phyloP scores from a whole-genome alignment of 2,888 invertebrate genomes.

The Ophion ellenae region DNA sequence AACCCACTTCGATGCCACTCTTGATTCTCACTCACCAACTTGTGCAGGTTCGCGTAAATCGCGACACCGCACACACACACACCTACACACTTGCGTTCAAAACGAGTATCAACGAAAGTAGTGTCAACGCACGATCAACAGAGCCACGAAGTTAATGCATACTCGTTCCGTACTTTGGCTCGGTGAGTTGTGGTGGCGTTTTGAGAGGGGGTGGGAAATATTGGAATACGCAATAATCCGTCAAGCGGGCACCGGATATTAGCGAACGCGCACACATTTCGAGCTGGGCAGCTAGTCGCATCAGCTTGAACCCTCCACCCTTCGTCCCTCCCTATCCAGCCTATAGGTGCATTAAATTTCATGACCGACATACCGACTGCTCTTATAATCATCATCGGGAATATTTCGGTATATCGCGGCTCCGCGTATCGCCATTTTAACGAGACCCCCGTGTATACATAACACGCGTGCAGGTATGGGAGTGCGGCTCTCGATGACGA shows the following conservation, averaged over 20 bases:
- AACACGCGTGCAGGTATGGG: background rate
- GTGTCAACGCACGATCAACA: conserved; percentile 5
- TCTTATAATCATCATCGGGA: conserved; percentile 62
- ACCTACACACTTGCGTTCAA: background rate
- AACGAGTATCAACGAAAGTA: conserved; percentile 13
- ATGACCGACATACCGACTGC: conserved; percentile 64
- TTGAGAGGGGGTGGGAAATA: background rate
- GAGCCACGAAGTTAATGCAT: conserved; percentile 26
- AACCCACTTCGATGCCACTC: background rate
- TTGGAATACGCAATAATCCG: conserved; percentile 45
- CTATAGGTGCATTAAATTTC: conserved; percentile 63
- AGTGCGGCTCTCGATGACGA: conserved; percentile 23
- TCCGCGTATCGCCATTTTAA: conserved; percentile 23
- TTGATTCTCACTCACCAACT: background rate
- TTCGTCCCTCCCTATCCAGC: background rate
- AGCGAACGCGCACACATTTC: conserved; percentile 14
- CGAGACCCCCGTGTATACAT: background rate
- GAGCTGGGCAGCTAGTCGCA: background rate
- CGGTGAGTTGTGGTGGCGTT: background rate
- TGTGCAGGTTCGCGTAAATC: background rate
- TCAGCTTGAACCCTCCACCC: background rate
- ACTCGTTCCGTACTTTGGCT: conserved; percentile 25
- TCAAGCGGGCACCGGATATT: conserved; percentile 45
- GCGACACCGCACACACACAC: background rate
- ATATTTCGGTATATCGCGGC: conserved; percentile 57